A percentile compares a stretch with the other conserved stretches of the same genome.
Evolutionary conservation across 1,140 invertebrate species (phyloP).

Genomic region (Drosophila burlai): DNA sequence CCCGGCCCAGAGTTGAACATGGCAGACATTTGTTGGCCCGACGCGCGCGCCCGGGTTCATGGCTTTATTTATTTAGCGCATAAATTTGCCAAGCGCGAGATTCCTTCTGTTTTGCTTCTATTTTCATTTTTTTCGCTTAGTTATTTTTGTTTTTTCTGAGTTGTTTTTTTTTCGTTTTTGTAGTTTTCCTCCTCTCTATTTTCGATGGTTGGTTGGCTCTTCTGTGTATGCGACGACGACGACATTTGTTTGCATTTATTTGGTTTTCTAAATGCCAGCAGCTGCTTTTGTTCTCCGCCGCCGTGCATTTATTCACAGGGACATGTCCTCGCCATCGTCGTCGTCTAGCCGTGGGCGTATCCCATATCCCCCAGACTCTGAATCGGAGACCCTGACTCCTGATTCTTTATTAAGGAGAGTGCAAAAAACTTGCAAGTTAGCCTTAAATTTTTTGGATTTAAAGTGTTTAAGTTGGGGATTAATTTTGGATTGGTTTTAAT

Average conservation of each 20-base stretch:
- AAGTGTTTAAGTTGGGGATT: background rate
- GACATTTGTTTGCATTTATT: slow-evolving; percentile 82
- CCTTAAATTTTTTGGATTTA: background rate
- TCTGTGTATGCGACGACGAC: slow-evolving; percentile 50
- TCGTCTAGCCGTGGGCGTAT: slow-evolving; percentile 67
- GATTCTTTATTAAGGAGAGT: background rate
- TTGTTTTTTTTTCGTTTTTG: background rate
- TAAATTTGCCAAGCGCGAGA: slow-evolving; percentile 74
- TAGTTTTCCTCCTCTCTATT: slow-evolving; percentile 33
- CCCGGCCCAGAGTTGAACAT: slow-evolving; percentile 31
- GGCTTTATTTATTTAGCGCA: slow-evolving; percentile 83
- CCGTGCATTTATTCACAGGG: slow-evolving; percentile 27
- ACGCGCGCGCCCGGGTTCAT: slow-evolving; percentile 63
- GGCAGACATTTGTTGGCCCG: slow-evolving; percentile 61
- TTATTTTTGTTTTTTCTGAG: slow-evolving; percentile 28
- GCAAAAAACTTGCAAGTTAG: slow-evolving; percentile 14
- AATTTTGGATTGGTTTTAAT: background rate
- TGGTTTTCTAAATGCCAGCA: slow-evolving; percentile 60
- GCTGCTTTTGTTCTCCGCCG: slow-evolving; percentile 16
- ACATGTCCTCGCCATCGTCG: slow-evolving; percentile 43
- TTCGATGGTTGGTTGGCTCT: slow-evolving; percentile 46
- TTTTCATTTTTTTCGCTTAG: slow-evolving; percentile 1
- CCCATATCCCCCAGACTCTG: slow-evolving; percentile 5
- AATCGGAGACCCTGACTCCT: slow-evolving; percentile 14
- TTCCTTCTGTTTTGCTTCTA: slow-evolving; percentile 35